Percentiles rank a stretch among this genome's conserved stretches.
Evolutionary conservation across 2,797 vertebrate species (phyloP).

Genomic region (Enteromius thamalakanensis): DNA sequence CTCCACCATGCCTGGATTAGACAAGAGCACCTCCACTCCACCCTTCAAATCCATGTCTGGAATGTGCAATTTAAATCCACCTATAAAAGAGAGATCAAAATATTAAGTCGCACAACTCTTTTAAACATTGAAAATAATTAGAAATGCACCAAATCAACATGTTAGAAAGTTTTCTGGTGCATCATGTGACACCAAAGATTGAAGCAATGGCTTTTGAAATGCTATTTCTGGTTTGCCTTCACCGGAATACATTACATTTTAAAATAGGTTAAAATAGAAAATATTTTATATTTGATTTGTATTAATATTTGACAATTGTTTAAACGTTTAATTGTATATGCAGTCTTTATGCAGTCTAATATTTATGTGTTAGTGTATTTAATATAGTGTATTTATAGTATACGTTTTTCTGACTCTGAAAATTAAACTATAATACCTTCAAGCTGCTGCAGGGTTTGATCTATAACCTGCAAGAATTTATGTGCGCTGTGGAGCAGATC

Average conservation of each 20-base stretch:
- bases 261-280: neutral
- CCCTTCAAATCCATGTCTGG: constrained; percentile 81
- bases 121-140: neutral
- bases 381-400: neutral
- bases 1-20: constrained; percentile 72
- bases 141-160: neutral
- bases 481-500: constrained; percentile 80
- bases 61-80: constrained; percentile 81
- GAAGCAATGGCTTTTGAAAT: neutral
- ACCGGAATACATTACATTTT: neutral
- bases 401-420: neutral
- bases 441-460: constrained; percentile 77
- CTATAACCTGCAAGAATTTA: constrained; percentile 77
- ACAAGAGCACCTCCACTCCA: constrained; percentile 72
- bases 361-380: neutral
- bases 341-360: neutral
- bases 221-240: neutral
- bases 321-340: neutral
- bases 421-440: constrained; percentile 67
- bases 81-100: constrained; percentile 65
- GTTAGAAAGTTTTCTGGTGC: neutral
- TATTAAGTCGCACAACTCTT: neutral
- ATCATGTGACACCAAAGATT: neutral
- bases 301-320: neutral
- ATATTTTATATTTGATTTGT: neutral